Evolutionary conservation across 2,888 invertebrate species (phyloP).

Genomic region (Girardia tigrina): DNA sequence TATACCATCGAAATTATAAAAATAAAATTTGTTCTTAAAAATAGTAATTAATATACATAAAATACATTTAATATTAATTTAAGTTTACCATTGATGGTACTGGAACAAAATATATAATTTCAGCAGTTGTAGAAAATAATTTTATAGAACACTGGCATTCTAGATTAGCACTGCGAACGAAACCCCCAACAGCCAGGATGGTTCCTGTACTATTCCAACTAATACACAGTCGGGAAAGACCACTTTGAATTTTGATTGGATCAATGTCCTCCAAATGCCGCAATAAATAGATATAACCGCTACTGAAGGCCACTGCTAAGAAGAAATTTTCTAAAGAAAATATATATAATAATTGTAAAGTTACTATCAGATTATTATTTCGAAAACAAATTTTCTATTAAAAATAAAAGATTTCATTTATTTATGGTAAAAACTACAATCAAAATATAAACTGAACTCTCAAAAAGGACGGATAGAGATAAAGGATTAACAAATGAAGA

Average conservation of each 20-base stretch:
- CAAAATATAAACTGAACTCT: too few species aligned
- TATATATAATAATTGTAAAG: too few species aligned
- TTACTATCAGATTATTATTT: too few species aligned
- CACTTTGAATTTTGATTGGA: constrained; percentile 5
- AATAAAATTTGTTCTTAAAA: too few species aligned
- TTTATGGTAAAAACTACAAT: too few species aligned
- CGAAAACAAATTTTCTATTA: too few species aligned
- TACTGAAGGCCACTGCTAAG: constrained; percentile 30
- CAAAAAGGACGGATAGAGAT: too few species aligned
- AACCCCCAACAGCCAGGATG: constrained; percentile 74
- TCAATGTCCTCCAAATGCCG: constrained; percentile 21
- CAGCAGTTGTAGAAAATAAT: constrained; percentile 75
- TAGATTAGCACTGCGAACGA: constrained; percentile 43
- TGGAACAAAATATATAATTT: constrained; percentile 54
- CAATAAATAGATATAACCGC: constrained; percentile 31
- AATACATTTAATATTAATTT: too few species aligned
- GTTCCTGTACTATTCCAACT: constrained; percentile 93
- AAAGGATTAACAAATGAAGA: too few species aligned
- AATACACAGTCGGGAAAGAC: constrained; percentile 54
- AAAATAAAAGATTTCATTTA: too few species aligned
- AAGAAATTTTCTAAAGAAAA: constrained; percentile 1
- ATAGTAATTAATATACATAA: too few species aligned
- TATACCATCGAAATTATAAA: too few species aligned
- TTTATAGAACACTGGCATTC: constrained; percentile 64
- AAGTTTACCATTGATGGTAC: constrained; percentile 30